Conservation (phyloP, 1,140 invertebrate species). For the Papilio xuthus region DNA sequence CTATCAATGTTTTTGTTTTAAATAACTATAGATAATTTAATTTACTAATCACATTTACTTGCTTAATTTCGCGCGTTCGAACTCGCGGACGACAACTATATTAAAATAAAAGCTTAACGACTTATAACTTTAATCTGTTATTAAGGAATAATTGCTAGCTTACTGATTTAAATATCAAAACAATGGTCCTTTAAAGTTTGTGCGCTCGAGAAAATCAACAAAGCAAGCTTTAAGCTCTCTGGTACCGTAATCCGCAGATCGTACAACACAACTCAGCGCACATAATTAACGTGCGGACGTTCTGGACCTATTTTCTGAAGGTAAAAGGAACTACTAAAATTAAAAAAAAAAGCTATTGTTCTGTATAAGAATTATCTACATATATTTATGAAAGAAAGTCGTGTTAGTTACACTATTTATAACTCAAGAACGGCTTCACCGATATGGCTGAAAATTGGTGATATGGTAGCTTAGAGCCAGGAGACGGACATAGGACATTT, state of each 20-base stretch:
- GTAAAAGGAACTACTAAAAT: neutral
- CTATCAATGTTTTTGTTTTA: no score
- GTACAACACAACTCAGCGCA: conserved; percentile 5
- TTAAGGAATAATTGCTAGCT: conserved; percentile 17
- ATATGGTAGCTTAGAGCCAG: no score
- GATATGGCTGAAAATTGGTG: no score
- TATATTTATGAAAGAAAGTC: no score
- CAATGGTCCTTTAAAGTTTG: conserved; percentile 27
- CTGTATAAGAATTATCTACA: no score
- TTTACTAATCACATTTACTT: no score
- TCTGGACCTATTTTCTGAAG: neutral
- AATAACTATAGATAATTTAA: no score
- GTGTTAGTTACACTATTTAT: no score
- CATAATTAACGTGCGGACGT: conserved; percentile 22
- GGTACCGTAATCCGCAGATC: conserved; percentile 25
- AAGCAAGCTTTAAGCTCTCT: conserved; percentile 26
- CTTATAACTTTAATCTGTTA: neutral
- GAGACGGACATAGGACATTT: no score
- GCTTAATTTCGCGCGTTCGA: no score
- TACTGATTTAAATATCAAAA: conserved; percentile 29
- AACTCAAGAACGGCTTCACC: no score
- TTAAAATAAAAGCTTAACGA: neutral
- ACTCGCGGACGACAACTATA: neutral
- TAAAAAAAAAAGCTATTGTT: neutral
- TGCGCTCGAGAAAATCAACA: conserved; percentile 25